These are phyloP conservation scores for Hypomecis punctinalis DNA, from an alignment of 2,888 invertebrate species.

Conservation along the genomic window DNA sequence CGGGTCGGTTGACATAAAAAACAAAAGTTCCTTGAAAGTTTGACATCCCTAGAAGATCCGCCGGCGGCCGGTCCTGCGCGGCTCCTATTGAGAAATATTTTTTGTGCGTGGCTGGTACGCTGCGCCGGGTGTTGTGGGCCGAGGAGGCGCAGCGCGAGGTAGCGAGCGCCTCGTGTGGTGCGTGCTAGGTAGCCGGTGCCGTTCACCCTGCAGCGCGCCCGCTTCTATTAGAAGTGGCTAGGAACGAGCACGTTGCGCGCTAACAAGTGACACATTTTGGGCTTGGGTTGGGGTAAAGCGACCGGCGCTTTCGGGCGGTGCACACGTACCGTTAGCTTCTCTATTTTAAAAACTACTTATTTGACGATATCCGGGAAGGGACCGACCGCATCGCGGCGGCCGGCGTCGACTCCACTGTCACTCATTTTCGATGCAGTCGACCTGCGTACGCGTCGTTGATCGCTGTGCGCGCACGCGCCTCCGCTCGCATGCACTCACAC, in stretches of 20 bases:
- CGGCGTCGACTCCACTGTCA: constrained; percentile 70
- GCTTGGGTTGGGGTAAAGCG: constrained; percentile 73
- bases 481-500: constrained; percentile 69
- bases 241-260: constrained; percentile 58
- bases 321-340: constrained; percentile 83
- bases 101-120: constrained; percentile 52
- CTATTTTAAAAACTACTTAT: constrained; percentile 83
- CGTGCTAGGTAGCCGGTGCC: constrained; percentile 59
- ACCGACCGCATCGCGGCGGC: constrained; percentile 73
- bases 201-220: constrained; percentile 66
- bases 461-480: constrained; percentile 80
- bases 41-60: constrained; percentile 55
- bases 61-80: constrained; percentile 52
- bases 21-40: constrained; percentile 54
- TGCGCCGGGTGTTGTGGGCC: constrained; percentile 36
- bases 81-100: constrained; percentile 58
- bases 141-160: constrained; percentile 38
- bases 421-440: constrained; percentile 82
- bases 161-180: constrained; percentile 38
- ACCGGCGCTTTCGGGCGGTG: constrained; percentile 81
- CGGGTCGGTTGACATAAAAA: constrained; percentile 45
- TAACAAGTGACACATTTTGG: constrained; percentile 80
- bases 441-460: constrained; percentile 80
- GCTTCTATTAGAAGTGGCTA: constrained; percentile 55
- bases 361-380: constrained; percentile 83